These are phyloP conservation scores for Brachionus calyciflorus DNA, from an alignment of 1,140 invertebrate species.

Conservation along the genomic window DNA sequence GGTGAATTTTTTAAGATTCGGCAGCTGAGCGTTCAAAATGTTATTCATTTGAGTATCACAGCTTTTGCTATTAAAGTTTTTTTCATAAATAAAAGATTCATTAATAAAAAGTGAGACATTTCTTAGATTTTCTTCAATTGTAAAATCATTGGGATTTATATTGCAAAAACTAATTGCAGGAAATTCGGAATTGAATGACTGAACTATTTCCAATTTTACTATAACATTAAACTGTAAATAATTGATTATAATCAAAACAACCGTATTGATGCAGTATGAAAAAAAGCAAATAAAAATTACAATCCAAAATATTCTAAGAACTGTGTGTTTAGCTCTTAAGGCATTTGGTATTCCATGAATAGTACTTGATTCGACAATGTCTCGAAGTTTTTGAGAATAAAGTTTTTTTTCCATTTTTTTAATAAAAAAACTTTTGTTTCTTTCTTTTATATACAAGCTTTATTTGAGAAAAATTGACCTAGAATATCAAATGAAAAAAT, in stretches of 20 bases:
- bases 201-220: not conserved
- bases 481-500: too few relatives aligned
- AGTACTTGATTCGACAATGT: not conserved
- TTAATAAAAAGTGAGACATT: not conserved
- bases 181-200: constrained; percentile 3
- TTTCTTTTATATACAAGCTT: too few relatives aligned
- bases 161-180: constrained; percentile 28
- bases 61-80: not conserved
- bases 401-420: not conserved
- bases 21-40: not conserved
- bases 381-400: not conserved
- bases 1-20: not conserved
- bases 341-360: constrained; percentile 10
- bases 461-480: too few relatives aligned
- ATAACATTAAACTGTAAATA: constrained; percentile 24
- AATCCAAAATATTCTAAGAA: constrained; percentile 15
- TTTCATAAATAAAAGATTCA: not conserved
- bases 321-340: not conserved
- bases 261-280: not conserved
- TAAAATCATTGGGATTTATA: constrained; percentile 26
- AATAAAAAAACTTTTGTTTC: not conserved
- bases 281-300: not conserved
- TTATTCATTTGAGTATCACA: not conserved
- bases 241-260: not conserved
- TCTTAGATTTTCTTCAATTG: constrained; percentile 1